These are phyloP conservation scores for Nebria brevicollis DNA, from an alignment of 2,888 invertebrate species.

Conservation along the genomic window DNA sequence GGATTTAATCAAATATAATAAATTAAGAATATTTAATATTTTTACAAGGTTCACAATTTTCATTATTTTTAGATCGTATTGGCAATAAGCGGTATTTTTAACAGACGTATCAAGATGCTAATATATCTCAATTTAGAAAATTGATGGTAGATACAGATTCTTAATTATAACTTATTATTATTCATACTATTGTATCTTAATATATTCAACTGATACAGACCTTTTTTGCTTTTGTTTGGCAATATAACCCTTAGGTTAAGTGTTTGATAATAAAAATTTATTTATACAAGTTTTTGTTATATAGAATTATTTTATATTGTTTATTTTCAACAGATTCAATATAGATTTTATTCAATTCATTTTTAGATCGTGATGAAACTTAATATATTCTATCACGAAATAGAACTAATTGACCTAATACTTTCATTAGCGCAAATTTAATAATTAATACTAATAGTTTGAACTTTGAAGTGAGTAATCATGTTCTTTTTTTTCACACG, in stretches of 20 bases:
- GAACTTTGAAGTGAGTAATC: not conserved
- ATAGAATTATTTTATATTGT: not conserved
- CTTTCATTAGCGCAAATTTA: not conserved
- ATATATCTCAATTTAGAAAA: constrained; percentile 24
- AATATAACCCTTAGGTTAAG: constrained; percentile 10
- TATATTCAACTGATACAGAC: constrained; percentile 15
- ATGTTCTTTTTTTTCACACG: not conserved
- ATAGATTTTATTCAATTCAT: not conserved
- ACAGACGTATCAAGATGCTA: constrained; percentile 19
- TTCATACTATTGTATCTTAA: constrained; percentile 22
- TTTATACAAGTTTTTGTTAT: not conserved
- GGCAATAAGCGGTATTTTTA: not conserved
- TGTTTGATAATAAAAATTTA: constrained; percentile 17
- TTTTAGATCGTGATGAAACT: not conserved
- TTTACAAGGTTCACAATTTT: not conserved
- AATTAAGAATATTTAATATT: not conserved
- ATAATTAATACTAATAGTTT: not conserved
- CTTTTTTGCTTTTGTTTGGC: constrained; percentile 10
- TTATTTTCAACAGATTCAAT: not conserved
- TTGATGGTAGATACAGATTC: constrained; percentile 26
- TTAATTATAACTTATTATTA: constrained; percentile 28
- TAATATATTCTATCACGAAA: not conserved
- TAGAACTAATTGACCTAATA: not conserved
- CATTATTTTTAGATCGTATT: not conserved
- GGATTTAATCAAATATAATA: too few relatives aligned